A percentile compares a stretch with the other conserved stretches of the same genome.
These are phyloP conservation scores for Apamea sordens DNA, from an alignment of 2,888 invertebrate species.

Conservation along the genomic window DNA sequence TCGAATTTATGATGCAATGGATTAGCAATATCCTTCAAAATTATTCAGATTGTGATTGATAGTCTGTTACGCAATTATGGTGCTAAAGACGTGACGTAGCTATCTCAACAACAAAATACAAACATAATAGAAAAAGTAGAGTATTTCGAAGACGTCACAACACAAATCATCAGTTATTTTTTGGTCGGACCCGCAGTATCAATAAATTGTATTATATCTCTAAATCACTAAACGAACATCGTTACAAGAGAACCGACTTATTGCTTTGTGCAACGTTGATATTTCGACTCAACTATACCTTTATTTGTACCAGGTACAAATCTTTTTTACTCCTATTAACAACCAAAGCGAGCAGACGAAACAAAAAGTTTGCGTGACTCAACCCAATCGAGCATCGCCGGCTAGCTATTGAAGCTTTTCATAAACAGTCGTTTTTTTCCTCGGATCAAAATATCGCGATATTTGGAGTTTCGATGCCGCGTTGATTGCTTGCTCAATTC, in stretches of 20 bases:
- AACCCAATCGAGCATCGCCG: conserved; percentile 55
- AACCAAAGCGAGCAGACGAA: conserved; percentile 33
- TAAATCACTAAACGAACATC: conserved; percentile 19
- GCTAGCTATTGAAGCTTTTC: conserved; percentile 52
- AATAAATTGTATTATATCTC: conserved; percentile 30
- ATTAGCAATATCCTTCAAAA: neutral
- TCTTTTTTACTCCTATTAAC: conserved; percentile 46
- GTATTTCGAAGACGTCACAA: conserved; percentile 10
- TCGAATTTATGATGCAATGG: neutral
- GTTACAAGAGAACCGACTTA: conserved; percentile 15
- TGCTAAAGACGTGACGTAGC: neutral
- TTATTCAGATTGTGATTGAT: neutral
- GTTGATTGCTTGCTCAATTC: conserved; percentile 59
- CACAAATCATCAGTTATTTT: conserved; percentile 11
- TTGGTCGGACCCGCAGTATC: neutral
- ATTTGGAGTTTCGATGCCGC: conserved; percentile 27
- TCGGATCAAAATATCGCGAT: conserved; percentile 46
- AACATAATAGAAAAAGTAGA: neutral
- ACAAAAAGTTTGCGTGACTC: conserved; percentile 65
- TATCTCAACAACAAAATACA: neutral
- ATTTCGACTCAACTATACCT: conserved; percentile 34
- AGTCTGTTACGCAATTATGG: neutral
- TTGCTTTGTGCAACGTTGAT: conserved; percentile 25
- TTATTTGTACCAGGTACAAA: conserved; percentile 15
- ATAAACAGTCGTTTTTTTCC: conserved; percentile 59